A percentile compares a stretch with the other conserved stretches of the same genome.
phyloP scores from a whole-genome alignment of 92 coral and sea anemone genomes.

The Porites divaricata region DNA sequence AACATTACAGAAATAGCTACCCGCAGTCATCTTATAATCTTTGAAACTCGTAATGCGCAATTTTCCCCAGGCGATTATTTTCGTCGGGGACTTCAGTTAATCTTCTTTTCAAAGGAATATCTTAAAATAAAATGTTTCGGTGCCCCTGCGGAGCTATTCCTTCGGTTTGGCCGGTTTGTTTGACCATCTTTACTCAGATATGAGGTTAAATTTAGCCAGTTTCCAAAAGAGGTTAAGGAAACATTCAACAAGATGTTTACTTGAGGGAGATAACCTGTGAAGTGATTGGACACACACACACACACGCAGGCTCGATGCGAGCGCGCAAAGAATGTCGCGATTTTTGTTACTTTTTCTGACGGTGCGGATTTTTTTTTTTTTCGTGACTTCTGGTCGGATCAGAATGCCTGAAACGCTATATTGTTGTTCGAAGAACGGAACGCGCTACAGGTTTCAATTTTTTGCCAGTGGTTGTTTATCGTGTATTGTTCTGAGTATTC shows the following conservation, averaged over 20 bases:
- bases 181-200: not conserved
- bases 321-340: not conserved
- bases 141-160: not conserved
- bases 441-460: not conserved
- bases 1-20: not conserved
- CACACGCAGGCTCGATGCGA: too few relatives aligned
- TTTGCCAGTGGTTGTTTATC: not conserved
- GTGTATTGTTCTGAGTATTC: not conserved
- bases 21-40: not conserved
- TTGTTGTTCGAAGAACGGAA: not conserved
- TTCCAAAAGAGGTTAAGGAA: not conserved
- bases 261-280: not conserved
- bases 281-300: not conserved
- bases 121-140: not conserved
- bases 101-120: not conserved
- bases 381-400: not conserved
- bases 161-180: not conserved
- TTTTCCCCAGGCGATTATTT: not conserved
- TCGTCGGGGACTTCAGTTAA: conserved; percentile 1
- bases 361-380: not conserved
- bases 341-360: not conserved
- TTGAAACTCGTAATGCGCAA: not conserved
- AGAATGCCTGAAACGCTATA: not conserved
- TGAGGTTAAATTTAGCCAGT: not conserved
- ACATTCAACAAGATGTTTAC: not conserved